Conservation (phyloP, 2,797 vertebrate genomes). For the Microhierax caerulescens region DNA sequence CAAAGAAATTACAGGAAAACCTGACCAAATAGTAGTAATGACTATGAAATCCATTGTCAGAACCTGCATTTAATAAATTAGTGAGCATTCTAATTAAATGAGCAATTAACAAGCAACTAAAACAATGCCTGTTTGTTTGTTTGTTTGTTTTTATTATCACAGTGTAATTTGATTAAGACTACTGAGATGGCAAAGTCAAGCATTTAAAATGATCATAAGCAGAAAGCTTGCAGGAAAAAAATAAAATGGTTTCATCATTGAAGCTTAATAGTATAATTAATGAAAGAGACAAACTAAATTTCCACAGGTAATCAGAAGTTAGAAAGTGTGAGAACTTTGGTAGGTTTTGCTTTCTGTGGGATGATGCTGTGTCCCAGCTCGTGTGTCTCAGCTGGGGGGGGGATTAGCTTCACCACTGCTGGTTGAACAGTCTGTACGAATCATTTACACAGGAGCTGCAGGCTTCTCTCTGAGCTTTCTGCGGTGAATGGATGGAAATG, state of each 20-base stretch:
- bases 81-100: background rate
- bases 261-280: background rate
- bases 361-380: background rate
- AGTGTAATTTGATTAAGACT: background rate
- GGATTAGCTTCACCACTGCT: background rate
- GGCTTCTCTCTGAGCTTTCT: background rate
- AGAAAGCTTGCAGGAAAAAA: background rate
- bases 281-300: background rate
- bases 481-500: background rate
- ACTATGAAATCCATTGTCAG: background rate
- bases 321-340: background rate
- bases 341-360: background rate
- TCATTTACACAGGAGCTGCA: background rate
- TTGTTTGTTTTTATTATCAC: background rate
- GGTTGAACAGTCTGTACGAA: background rate
- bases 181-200: background rate
- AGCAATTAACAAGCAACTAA: constrained; percentile 7
- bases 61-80: constrained; percentile 3
- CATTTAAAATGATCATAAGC: background rate
- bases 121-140: background rate
- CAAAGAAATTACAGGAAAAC: constrained; percentile 50
- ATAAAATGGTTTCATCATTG: background rate
- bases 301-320: background rate
- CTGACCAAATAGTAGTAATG: constrained; percentile 32
- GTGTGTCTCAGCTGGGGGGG: background rate